Base-by-base conservation (phyloP, 1,140 invertebrate species). In the Eurosta solidaginis region DNA sequence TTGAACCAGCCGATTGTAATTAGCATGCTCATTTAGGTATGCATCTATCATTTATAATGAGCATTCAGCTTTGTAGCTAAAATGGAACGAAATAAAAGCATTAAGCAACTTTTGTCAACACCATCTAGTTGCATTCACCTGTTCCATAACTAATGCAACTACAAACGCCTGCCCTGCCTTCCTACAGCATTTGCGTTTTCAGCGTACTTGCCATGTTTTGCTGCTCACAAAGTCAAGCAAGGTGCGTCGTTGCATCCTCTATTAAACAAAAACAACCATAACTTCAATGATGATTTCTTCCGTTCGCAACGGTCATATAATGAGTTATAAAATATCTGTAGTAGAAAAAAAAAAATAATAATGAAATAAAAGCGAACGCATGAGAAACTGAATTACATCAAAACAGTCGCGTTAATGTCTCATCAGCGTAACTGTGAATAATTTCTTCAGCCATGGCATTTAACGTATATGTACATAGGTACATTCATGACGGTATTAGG, bases 361-460 rank as follows among this genome's bases (percentile, higher is more conserved):
- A 68, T 40, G 29, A 68, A 68, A 68, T 40, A 20, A 68, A 40
- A 20, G n/a, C 59, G 27, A 68, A 68, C 59, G 33, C 59, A 68
- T 33, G 6, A 42, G 0, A 5, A 68, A 68, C 59, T 47, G 10
- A 29, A 25, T 29, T 1, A 47, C 12, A 47, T 74, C 44, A 22
- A 74, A 74, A 47, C 27, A 47, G 73, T 27, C 73, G 40, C 44
- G 44, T 74, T 74, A 74, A 74, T 74, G 73, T 45, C 73, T 49
- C 45, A 52, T 76, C 81, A 78, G 82, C 84, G 82, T 85, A 84
- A 78, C 84, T 83, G 84, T 85, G 84, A 83, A 85, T 85, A 85
- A 85, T 85, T 85, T 83, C 76, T 80, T 80, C 84, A 86, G 83
- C 84, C 83, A 82, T 22, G 1, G 25, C 7, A 5, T 49, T 7